Percentiles rank a stretch among this genome's conserved stretches.
phyloP scores from a whole-genome alignment of 64 coral and sea anemone genomes.

The Orbicella faveolata region DNA sequence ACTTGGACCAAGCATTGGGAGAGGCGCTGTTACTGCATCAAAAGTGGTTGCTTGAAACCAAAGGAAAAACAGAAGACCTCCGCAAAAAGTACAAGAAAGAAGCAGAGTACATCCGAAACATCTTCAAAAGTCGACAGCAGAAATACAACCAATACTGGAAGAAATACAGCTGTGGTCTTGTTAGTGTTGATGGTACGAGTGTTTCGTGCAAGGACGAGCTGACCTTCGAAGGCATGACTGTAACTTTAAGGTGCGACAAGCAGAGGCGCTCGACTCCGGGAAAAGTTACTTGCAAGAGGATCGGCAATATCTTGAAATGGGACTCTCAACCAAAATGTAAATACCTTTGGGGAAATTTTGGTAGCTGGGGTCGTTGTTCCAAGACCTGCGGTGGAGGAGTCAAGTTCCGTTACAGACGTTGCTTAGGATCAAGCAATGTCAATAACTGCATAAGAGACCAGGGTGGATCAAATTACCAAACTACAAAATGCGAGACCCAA shows the following conservation, averaged over 20 bases:
- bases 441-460: background rate
- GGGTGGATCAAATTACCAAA: background rate
- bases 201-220: slow-evolving; percentile 2
- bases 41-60: slow-evolving; percentile 21
- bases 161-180: background rate
- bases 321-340: slow-evolving; percentile 33
- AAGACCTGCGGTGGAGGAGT: background rate
- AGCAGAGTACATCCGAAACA: background rate
- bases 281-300: background rate
- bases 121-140: slow-evolving; percentile 16
- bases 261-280: background rate
- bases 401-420: background rate
- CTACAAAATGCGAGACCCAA: background rate
- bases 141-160: slow-evolving; percentile 26
- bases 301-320: slow-evolving; percentile 13
- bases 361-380: background rate
- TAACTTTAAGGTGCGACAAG: slow-evolving; percentile 9
- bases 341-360: background rate
- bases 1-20: slow-evolving; percentile 26
- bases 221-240: slow-evolving; percentile 3
- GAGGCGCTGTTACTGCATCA: slow-evolving; percentile 14
- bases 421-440: background rate
- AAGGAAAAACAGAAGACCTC: background rate
- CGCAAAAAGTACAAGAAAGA: slow-evolving; percentile 22
- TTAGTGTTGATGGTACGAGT: background rate